phyloP scores from a whole-genome alignment of 2,797 vertebrate genomes.

The Triplophysa bombifrons region DNA sequence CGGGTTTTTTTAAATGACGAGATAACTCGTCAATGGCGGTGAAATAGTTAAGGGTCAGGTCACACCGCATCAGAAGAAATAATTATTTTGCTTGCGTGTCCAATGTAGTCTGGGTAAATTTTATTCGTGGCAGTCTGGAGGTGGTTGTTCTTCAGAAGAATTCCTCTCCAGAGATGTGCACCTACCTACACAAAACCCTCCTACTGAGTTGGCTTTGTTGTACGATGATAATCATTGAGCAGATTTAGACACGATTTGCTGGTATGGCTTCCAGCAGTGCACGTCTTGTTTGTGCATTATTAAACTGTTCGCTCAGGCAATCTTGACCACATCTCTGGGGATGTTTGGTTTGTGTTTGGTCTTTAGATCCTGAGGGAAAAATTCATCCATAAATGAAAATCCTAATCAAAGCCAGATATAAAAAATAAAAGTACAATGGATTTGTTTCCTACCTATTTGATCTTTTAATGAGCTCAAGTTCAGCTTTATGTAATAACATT shows the following conservation, averaged over 20 bases:
- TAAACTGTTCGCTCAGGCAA: neutral
- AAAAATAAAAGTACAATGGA: neutral
- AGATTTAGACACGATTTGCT: conserved; percentile 32
- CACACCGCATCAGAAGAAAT: neutral
- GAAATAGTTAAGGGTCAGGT: neutral
- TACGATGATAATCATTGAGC: neutral
- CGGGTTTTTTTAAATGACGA: no score
- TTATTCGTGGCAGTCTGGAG: conserved; percentile 29
- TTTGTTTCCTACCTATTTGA: conserved; percentile 1
- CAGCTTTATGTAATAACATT: no score
- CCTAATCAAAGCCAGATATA: neutral
- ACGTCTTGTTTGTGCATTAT: neutral
- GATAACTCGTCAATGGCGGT: no score
- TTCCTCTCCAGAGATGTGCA: conserved; percentile 30
- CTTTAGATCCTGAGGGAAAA: neutral
- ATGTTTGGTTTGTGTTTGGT: neutral
- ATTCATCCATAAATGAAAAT: no score
- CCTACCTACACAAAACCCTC: conserved; percentile 42
- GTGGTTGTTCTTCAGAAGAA: conserved; percentile 29
- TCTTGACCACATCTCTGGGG: neutral
- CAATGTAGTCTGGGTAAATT: conserved; percentile 3
- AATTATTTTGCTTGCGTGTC: neutral
- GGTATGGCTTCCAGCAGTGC: neutral
- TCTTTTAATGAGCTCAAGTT: neutral
- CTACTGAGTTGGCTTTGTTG: conserved; percentile 24